Percentiles rank a stretch among this genome's conserved stretches.
These are phyloP conservation scores for Rhinatrema bivittatum DNA, from an alignment of 2,797 vertebrate species.

Conservation along the genomic window DNA sequence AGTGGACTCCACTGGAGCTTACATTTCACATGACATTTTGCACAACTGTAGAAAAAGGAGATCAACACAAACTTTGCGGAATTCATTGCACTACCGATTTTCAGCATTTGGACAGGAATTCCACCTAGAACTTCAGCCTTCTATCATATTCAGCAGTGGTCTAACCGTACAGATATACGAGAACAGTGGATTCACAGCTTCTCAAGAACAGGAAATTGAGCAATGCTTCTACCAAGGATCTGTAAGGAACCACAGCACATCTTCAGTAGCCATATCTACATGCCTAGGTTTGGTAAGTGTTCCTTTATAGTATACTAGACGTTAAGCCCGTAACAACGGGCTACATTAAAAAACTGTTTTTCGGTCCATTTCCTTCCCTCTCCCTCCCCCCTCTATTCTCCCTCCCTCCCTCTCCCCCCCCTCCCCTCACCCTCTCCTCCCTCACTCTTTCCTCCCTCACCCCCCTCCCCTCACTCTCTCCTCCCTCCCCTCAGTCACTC, in stretches of 20 bases:
- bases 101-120: slow-evolving; percentile 86
- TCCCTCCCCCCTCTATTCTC: no score
- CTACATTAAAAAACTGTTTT: no score
- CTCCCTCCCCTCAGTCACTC: no score
- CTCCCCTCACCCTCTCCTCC: no score
- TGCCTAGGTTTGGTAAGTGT: slow-evolving; percentile 90
- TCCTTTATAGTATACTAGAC: slow-evolving; percentile 1
- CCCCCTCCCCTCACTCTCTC: no score
- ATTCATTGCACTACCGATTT: slow-evolving; percentile 78
- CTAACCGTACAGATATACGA: slow-evolving; percentile 82
- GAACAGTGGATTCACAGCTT: slow-evolving; percentile 60
- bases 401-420: no score
- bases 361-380: no score
- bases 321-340: no score
- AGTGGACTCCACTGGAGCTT: slow-evolving; percentile 75
- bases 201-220: slow-evolving; percentile 48
- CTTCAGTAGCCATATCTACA: slow-evolving; percentile 83
- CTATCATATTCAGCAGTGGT: slow-evolving; percentile 71
- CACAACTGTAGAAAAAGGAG: slow-evolving; percentile 68
- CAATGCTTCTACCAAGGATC: slow-evolving; percentile 92
- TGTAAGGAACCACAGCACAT: slow-evolving; percentile 78
- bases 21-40: slow-evolving; percentile 77
- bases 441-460: no score
- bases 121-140: slow-evolving; percentile 79
- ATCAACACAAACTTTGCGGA: slow-evolving; percentile 53